Percentiles rank a stretch among this genome's conserved stretches.
Conservation (phyloP, 2,113 vertebrate genomes). For the Motacilla tschutschensis region DNA sequence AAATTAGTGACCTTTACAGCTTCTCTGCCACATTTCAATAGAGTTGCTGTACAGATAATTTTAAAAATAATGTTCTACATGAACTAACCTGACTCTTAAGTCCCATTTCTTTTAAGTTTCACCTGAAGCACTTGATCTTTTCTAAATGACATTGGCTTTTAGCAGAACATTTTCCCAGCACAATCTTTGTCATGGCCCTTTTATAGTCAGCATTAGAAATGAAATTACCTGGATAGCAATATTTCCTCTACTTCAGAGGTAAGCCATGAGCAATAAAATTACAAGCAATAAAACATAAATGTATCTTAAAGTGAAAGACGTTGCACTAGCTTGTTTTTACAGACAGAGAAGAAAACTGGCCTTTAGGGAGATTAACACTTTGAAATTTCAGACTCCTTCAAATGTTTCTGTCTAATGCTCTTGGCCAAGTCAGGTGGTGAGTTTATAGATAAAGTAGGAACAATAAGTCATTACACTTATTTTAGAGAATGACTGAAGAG, state of each 20-base stretch:
- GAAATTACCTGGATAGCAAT: neutral
- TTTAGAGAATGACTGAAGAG: neutral
- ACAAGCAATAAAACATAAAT: neutral
- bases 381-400: neutral
- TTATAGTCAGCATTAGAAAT: neutral
- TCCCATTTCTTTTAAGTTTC: neutral
- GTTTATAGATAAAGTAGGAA: neutral
- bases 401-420: neutral
- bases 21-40: neutral
- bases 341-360: neutral
- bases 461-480: neutral
- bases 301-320: neutral
- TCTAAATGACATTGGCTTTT: neutral
- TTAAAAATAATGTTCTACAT: neutral
- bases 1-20: neutral
- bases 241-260: neutral
- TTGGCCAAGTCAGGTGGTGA: neutral
- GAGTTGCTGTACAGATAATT: neutral
- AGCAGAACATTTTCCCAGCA: neutral
- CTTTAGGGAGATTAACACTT: neutral
- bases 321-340: neutral
- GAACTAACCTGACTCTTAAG: neutral
- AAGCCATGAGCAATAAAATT: neutral
- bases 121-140: neutral
- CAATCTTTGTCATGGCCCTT: neutral